Percentiles rank a stretch among this genome's conserved stretches.
Evolutionary conservation across 2,888 invertebrate genomes (phyloP).

Genomic region (Eupithecia abbreviata): DNA sequence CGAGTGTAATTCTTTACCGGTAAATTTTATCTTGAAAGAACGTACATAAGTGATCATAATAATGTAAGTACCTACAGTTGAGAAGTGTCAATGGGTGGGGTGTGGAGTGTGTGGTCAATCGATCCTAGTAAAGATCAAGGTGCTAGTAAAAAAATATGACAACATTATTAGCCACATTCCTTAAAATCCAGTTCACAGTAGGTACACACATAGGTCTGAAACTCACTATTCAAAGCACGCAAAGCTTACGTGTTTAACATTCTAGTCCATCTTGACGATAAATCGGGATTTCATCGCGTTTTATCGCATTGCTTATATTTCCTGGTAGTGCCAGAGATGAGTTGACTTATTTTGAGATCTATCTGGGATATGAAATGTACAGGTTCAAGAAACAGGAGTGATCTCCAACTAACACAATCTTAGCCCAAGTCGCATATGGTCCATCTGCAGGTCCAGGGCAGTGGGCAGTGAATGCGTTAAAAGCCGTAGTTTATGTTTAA

Average conservation of each 20-base stretch:
- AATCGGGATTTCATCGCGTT: slow-evolving; percentile 14
- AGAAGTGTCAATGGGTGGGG: background rate
- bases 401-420: background rate
- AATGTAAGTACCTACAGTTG: background rate
- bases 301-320: slow-evolving; percentile 3
- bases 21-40: too few relatives aligned
- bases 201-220: background rate
- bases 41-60: background rate
- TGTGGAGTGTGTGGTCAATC: background rate
- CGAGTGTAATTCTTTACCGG: too few relatives aligned
- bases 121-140: background rate
- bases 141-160: background rate
- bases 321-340: background rate
- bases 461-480: too few relatives aligned
- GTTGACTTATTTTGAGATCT: background rate
- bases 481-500: too few relatives aligned
- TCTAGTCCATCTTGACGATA: slow-evolving; percentile 5
- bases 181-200: background rate
- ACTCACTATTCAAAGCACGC: slow-evolving; percentile 1
- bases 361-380: background rate
- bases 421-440: too few relatives aligned
- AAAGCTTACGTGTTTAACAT: background rate
- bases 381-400: background rate
- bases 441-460: too few relatives aligned
- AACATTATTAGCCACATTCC: background rate